These are phyloP conservation scores for Anoplophora glabripennis DNA, from an alignment of 1,140 invertebrate species.

Conservation along the genomic window DNA sequence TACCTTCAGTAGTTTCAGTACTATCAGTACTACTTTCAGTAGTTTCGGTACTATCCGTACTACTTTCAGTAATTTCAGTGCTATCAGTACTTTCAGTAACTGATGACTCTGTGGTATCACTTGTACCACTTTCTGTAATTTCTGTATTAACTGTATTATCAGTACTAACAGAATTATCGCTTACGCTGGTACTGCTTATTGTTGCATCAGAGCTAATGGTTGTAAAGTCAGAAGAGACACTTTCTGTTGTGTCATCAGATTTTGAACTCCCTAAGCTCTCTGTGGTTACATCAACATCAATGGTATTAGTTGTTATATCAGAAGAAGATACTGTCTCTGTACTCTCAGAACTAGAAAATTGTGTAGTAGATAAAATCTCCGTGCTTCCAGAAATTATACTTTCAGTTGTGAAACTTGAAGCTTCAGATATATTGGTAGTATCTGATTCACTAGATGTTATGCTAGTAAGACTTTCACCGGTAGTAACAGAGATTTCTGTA, in stretches of 20 bases:
- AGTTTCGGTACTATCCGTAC: constrained; percentile 1
- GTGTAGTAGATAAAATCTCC: too few species aligned
- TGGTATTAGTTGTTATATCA: too few species aligned
- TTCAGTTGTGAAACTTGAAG: constrained; percentile 10
- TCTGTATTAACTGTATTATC: constrained; percentile 11
- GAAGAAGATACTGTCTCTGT: too few species aligned
- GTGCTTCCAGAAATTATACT: background rate
- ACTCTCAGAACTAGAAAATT: too few species aligned
- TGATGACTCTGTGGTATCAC: background rate
- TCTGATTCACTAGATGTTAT: background rate
- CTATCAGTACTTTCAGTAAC: constrained; percentile 4
- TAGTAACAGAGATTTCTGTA: constrained; percentile 29
- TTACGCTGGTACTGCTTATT: too few species aligned
- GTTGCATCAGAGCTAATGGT: too few species aligned
- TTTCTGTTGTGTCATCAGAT: too few species aligned
- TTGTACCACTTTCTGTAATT: constrained; percentile 2
- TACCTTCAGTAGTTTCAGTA: background rate
- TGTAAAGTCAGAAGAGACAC: too few species aligned
- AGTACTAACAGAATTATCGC: too few species aligned
- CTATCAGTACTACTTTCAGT: constrained; percentile 15
- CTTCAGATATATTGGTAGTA: constrained; percentile 6
- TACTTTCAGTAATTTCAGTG: background rate
- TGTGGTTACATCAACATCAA: too few species aligned
- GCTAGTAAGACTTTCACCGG: background rate
- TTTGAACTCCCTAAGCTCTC: too few species aligned